Evolutionary conservation across 30 jellyfish, hydroid and myxozoan species (phyloP), one percentile per base, ranked within the genome.

Genomic region (Hydractinia symbiolongicarpus): DNA sequence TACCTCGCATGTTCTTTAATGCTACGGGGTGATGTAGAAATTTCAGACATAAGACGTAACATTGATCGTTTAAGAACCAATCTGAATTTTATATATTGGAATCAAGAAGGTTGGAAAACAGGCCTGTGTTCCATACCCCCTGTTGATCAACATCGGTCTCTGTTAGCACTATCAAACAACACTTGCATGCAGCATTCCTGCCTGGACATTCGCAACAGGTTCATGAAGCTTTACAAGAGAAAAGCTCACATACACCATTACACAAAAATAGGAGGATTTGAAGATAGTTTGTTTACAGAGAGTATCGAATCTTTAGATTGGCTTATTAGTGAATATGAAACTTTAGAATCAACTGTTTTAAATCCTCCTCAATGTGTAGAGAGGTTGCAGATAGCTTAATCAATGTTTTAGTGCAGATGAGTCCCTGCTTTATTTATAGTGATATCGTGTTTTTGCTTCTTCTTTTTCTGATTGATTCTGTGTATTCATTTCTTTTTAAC

Each of bases 111-210:
- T 8, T 91, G 98, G 98, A 91, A 91, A 73, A 86, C 96, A 1
- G 98, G 98, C 8, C 84, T 91, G 55, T 91, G 98, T 69, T 86
- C 96, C 13, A 91, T 91, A 9, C 95, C 98, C 9, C 98, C 96
- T 7, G 90, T 82, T 17, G 91, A 94, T 19, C 91, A 82, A 19
- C 84, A 82, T 68, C 82, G 68, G 50, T 81, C 95, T 4, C 77
- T 91, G 87, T 73, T 91, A 49, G 82, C 96, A 13, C 62, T 91
- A 67, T 88, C 98, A 8, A 91, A 91, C 72, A 91, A 82, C 68
- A 91, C 98, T 16, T 84, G 96, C 58, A 53, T 91, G 17, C 85
- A 84, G 15, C 85, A 73, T 49, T 85, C 95, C 17, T 91, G 91
- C 75, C 19, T 54, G 56, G 96, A 83, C 62, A 20, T 91, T 55